Base-by-base conservation (phyloP, 2,113 vertebrate species). In the Thymallus thymallus region DNA sequence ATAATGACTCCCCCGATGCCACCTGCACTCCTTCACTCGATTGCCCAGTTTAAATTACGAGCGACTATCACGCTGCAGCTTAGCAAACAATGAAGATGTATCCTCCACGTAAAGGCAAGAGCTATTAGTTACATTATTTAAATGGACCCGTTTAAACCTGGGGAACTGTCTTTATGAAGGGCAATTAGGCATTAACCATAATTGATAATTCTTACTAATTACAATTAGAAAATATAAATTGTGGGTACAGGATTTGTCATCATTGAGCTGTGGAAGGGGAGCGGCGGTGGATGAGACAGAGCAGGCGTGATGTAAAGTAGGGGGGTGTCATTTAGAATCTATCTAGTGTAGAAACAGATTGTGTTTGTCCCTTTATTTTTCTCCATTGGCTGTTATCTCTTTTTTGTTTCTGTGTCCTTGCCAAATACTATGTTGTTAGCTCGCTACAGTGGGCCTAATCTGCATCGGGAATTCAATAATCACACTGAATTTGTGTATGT, bases 61-160 rank as follows among this genome's bases (percentile, higher is more conserved):
- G 94, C 87, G 86, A 94, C 92, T 94, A 94, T 91, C 94, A 92
- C 91, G 84, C 92, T 91, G 48, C 91, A 79, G 86, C 88, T 88
- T 88, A 74, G 93, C 92, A 90, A 90, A 95, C 95, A 93, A 92
- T 95, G 94, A 41, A 41, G 35, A 41, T 94, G 93, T 94, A 95
- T 94, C 95, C 89, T 68, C 90, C 88, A 92, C 82, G 91, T 94
- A 94, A 94, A 94, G 94, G 93, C 94, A 92, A 94, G 94, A 88
- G 94, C 94, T 95, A 96, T 98, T 98, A 97, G 96, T 98, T 95
- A 96, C 95, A 94, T 97, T 95, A 94, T 97, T 98, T 97, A 96
- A 98, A 96, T 97, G 94, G 94, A 90, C 90, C 94, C 91, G 95
- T 97, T 96, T 96, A 94, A 96, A 96, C 95, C 93, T 93, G 94